Percentiles rank a stretch among this genome's conserved stretches.
Conservation (phyloP, 2,888 invertebrate genomes). For the Caprella mutica region DNA sequence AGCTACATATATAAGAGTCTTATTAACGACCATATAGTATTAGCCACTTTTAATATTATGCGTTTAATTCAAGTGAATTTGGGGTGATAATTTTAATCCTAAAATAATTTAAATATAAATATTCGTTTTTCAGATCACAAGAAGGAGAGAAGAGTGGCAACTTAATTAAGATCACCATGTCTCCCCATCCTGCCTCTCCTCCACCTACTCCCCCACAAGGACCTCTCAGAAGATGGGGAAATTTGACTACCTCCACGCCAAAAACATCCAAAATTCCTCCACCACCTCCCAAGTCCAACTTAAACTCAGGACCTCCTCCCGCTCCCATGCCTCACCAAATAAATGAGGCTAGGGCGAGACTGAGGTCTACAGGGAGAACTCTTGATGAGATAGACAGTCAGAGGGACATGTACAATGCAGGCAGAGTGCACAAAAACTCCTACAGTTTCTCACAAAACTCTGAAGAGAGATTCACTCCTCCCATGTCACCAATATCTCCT, state of each 20-base stretch:
- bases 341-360: conserved; percentile 22
- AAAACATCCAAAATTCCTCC: conserved; percentile 11
- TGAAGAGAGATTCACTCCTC: conserved; percentile 5
- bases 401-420: conserved; percentile 9
- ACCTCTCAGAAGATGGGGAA: conserved; percentile 13
- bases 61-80: no score
- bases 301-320: conserved; percentile 8
- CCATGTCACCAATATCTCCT: conserved; percentile 3
- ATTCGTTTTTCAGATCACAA: neutral
- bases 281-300: conserved; percentile 26
- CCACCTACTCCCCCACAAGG: conserved; percentile 7
- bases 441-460: conserved; percentile 16
- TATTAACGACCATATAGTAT: no score
- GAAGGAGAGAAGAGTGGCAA: conserved; percentile 26
- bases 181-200: conserved; percentile 24
- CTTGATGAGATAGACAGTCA: conserved; percentile 23
- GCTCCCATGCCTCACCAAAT: conserved; percentile 8
- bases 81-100: no score
- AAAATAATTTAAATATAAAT: neutral
- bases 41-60: no score
- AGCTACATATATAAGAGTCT: no score
- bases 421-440: conserved; percentile 8
- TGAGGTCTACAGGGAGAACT: conserved; percentile 28
- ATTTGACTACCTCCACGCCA: conserved; percentile 2
- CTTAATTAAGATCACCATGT: conserved; percentile 31